A percentile compares a stretch with the other conserved stretches of the same genome.
Evolutionary conservation across 2,113 vertebrate species (phyloP).

Genomic region (Heteronetta atricapilla): DNA sequence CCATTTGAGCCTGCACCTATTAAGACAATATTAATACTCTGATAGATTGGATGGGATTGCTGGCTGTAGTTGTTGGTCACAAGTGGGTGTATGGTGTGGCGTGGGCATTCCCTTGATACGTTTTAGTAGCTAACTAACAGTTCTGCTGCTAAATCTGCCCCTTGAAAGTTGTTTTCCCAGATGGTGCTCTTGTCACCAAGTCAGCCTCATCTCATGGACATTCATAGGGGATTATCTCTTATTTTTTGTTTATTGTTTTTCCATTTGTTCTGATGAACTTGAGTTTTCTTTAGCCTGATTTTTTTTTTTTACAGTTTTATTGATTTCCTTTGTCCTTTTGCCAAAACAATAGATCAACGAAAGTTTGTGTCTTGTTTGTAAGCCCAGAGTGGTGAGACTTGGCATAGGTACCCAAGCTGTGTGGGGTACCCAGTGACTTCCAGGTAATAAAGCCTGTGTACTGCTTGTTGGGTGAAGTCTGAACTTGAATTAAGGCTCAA

Average conservation of each 20-base stretch:
- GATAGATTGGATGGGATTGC: not conserved
- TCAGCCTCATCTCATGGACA: not conserved
- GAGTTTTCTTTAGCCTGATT: not conserved
- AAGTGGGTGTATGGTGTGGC: not conserved
- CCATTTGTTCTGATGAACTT: not conserved
- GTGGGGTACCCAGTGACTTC: not conserved
- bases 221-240: not conserved
- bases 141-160: not conserved
- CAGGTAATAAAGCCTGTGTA: not conserved
- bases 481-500: not conserved
- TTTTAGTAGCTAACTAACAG: not conserved
- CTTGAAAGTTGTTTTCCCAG: not conserved
- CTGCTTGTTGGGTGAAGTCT: not conserved
- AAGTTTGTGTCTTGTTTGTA: not conserved
- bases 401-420: not conserved
- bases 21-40: not conserved
- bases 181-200: not conserved
- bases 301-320: not conserved
- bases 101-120: not conserved
- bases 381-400: not conserved
- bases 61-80: constrained; percentile 1
- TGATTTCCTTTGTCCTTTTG: not conserved
- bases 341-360: not conserved
- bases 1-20: not conserved
- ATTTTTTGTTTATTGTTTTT: not conserved